phyloP scores from a whole-genome alignment of 1,140 invertebrate species.

The Drosophila sulfurigaster region DNA sequence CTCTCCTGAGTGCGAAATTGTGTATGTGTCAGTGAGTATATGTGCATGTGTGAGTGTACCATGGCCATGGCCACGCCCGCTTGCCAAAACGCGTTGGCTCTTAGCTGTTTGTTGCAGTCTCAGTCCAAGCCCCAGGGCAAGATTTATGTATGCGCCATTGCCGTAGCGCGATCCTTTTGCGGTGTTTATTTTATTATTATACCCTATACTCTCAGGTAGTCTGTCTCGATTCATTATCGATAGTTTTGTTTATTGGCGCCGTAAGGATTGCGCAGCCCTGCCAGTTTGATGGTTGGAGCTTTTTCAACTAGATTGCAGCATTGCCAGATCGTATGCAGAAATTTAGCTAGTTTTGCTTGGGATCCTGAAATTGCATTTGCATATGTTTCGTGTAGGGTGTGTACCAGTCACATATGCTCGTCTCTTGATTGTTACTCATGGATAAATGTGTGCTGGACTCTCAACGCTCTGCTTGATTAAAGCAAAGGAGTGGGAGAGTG shows the following conservation, averaged over 20 bases:
- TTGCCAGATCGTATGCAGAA: background rate
- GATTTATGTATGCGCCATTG: constrained; percentile 54
- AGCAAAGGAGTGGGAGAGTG: constrained; percentile 34
- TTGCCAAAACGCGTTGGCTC: constrained; percentile 49
- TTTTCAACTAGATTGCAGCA: background rate
- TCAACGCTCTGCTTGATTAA: constrained; percentile 59
- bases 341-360: too few relatives aligned
- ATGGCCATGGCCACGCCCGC: constrained; percentile 43
- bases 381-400: constrained; percentile 13
- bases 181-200: constrained; percentile 72
- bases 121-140: constrained; percentile 33
- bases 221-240: background rate
- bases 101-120: constrained; percentile 33
- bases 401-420: background rate
- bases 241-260: background rate
- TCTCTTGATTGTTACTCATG: constrained; percentile 28
- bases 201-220: constrained; percentile 14
- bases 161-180: constrained; percentile 50
- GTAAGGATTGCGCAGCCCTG: background rate
- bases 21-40: constrained; percentile 7
- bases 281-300: background rate
- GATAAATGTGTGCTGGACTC: constrained; percentile 30
- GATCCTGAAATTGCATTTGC: too few relatives aligned
- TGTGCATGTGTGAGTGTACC: constrained; percentile 24
- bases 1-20: constrained; percentile 15